Percentiles rank a stretch among this genome's conserved stretches.
These are phyloP conservation scores for Daphoenositta chrysoptera DNA, from an alignment of 2,113 vertebrate genomes.

Conservation along the genomic window DNA sequence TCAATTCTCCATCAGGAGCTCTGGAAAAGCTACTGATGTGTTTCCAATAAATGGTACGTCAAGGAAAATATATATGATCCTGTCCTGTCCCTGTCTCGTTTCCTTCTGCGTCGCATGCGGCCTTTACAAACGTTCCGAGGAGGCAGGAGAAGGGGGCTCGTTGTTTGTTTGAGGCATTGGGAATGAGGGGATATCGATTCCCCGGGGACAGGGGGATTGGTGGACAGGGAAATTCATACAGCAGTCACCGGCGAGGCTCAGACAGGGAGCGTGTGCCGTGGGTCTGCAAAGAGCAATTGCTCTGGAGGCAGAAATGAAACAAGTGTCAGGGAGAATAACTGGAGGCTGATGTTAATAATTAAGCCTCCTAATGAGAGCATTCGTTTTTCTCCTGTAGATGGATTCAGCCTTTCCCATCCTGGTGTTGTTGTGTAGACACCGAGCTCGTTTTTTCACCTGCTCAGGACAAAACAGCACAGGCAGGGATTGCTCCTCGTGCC, in stretches of 20 bases:
- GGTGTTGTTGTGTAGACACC: neutral
- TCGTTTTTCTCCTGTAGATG: constrained; percentile 64
- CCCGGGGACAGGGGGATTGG: rapidly evolving
- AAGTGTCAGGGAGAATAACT: constrained; percentile 54
- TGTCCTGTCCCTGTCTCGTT: neutral
- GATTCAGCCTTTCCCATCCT: constrained; percentile 48
- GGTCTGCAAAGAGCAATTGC: constrained; percentile 46
- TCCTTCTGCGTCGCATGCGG: neutral
- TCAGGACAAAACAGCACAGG: neutral
- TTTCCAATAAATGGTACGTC: constrained; percentile 38
- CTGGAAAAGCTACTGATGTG: constrained; percentile 41
- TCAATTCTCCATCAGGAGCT: constrained; percentile 58
- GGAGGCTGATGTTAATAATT: constrained; percentile 73
- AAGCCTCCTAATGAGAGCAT: constrained; percentile 72
- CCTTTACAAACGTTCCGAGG: neutral
- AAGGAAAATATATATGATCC: constrained; percentile 21
- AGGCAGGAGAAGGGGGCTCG: neutral
- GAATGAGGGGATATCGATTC: neutral
- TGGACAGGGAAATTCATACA: neutral
- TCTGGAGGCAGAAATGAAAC: constrained; percentile 53
- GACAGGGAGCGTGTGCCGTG: neutral
- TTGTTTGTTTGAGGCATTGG: neutral
- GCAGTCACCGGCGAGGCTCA: neutral
- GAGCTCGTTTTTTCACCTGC: neutral
- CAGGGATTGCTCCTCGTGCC: neutral